A percentile compares a stretch with the other conserved stretches of the same genome.
phyloP scores from a whole-genome alignment of 2,888 invertebrate genomes.

The Alsophila aescularia region DNA sequence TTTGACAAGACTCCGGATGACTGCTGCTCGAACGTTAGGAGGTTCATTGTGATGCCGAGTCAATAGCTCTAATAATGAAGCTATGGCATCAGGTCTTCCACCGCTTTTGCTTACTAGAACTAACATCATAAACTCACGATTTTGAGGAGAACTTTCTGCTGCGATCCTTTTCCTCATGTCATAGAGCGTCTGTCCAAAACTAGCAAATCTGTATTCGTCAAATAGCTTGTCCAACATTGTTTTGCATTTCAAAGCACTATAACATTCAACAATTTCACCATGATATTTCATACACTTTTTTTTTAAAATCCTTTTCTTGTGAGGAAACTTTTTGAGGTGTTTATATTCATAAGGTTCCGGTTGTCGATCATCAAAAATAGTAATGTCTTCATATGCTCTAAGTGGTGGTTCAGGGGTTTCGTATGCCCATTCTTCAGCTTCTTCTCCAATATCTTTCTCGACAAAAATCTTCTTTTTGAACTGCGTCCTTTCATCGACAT shows the following conservation, averaged over 20 bases:
- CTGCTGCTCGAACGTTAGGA: constrained; percentile 56
- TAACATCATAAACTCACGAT: constrained; percentile 62
- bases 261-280: background rate
- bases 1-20: constrained; percentile 65
- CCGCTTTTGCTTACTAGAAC: constrained; percentile 70
- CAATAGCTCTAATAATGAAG: constrained; percentile 52
- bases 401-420: constrained; percentile 33
- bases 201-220: constrained; percentile 58
- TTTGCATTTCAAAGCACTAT: background rate
- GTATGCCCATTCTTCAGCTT: constrained; percentile 47
- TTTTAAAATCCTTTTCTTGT: background rate
- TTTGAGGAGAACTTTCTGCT: constrained; percentile 52
- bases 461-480: constrained; percentile 49
- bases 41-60: constrained; percentile 60
- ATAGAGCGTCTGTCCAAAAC: constrained; percentile 56
- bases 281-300: background rate
- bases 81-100: constrained; percentile 50
- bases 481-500: constrained; percentile 33
- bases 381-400: background rate
- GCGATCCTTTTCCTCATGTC: constrained; percentile 56
- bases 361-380: constrained; percentile 37
- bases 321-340: background rate
- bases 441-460: constrained; percentile 38
- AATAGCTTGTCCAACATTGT: constrained; percentile 58
- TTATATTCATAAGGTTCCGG: constrained; percentile 21